Percentiles rank a stretch among this genome's conserved stretches.
Conservation (phyloP, 2,113 vertebrate genomes). For the Brachirus orientalis region DNA sequence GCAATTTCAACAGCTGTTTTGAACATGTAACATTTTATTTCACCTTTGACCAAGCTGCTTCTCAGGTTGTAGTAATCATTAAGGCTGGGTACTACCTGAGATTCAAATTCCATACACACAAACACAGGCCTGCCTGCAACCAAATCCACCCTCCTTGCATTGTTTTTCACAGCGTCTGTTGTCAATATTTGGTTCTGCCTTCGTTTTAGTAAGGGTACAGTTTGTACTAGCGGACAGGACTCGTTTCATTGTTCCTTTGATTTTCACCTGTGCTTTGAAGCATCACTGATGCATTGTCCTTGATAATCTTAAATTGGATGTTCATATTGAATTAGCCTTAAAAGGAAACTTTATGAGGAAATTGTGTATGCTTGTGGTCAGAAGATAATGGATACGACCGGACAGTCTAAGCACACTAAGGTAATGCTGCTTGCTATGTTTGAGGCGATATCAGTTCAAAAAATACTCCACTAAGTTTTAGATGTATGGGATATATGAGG, state of each 20-base stretch:
- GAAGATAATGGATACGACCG: neutral
- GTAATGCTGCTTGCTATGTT: constrained; percentile 3
- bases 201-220: neutral
- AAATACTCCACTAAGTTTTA: too few species aligned
- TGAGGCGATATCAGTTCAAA: neutral
- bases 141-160: constrained; percentile 26
- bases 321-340: neutral
- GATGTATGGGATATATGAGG: too few species aligned
- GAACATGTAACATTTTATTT: neutral
- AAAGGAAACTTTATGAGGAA: neutral
- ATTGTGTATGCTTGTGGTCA: constrained; percentile 1
- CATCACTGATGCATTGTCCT: neutral
- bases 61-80: constrained; percentile 16
- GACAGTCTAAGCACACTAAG: neutral
- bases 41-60: neutral
- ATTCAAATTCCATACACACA: constrained; percentile 26
- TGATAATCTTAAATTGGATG: neutral
- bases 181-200: constrained; percentile 24
- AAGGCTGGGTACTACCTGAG: constrained; percentile 3
- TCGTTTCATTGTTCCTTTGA: neutral
- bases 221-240: neutral
- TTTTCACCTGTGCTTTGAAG: neutral
- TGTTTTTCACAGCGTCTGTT: constrained; percentile 13
- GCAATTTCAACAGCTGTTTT: neutral
- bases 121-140: constrained; percentile 32